A percentile compares a stretch with the other conserved stretches of the same genome.
These are phyloP conservation scores for Hyposoter dolosus DNA, from an alignment of 2,888 invertebrate genomes.

Conservation along the genomic window DNA sequence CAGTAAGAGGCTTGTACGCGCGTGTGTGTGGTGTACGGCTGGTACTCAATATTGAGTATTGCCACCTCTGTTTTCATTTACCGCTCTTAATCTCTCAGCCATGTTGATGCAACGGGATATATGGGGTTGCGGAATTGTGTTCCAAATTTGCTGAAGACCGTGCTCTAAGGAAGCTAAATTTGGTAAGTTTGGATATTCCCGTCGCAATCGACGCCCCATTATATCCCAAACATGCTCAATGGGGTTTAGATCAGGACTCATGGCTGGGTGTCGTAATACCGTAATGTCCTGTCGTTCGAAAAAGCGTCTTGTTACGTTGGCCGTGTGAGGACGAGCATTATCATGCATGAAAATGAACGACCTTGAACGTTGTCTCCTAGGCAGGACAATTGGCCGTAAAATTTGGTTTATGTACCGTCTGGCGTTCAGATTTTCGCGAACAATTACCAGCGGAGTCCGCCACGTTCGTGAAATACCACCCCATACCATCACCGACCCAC, in stretches of 20 bases:
- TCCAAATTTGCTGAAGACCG: constrained; percentile 14
- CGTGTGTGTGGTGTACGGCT: no score
- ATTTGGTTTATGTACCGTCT: constrained; percentile 52
- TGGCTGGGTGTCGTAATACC: constrained; percentile 38
- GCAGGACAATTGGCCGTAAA: constrained; percentile 21
- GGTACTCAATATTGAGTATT: no score
- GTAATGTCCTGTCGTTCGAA: constrained; percentile 37
- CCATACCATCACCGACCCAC: constrained; percentile 17
- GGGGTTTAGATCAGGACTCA: constrained; percentile 49
- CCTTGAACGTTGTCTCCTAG: constrained; percentile 28
- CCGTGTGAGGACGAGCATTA: constrained; percentile 64
- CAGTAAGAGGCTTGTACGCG: no score
- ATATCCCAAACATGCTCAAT: constrained; percentile 27
- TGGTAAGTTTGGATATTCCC: constrained; percentile 35
- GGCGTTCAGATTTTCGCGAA: constrained; percentile 56
- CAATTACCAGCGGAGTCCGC: constrained; percentile 55
- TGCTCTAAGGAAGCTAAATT: constrained; percentile 33
- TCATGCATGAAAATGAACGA: constrained; percentile 63
- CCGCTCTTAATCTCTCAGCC: no score
- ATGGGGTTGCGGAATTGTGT: constrained; percentile 6
- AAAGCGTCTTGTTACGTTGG: constrained; percentile 50
- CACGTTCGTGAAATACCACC: neutral
- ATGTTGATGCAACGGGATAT: no score
- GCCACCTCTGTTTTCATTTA: no score
- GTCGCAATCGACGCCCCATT: constrained; percentile 39